These are phyloP conservation scores for Enteromius afrohamiltoni DNA, from an alignment of 2,797 vertebrate species.

Conservation along the genomic window DNA sequence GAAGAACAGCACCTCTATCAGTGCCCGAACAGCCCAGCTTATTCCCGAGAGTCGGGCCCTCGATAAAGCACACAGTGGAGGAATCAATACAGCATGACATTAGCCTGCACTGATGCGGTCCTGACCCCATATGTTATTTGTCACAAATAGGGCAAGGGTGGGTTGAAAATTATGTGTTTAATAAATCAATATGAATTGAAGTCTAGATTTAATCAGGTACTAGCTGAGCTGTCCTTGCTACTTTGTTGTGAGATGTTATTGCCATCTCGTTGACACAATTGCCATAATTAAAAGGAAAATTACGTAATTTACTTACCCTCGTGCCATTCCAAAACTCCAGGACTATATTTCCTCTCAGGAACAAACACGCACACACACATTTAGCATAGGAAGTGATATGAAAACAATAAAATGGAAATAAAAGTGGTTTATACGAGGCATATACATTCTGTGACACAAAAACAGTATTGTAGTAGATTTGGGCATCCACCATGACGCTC, in stretches of 20 bases:
- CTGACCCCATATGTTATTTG: conserved; percentile 52
- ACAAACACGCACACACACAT: background rate
- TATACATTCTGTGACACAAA: background rate
- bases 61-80: conserved; percentile 34
- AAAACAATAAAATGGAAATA: background rate
- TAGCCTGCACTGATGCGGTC: conserved; percentile 50
- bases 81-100: conserved; percentile 62
- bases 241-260: conserved; percentile 15
- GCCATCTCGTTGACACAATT: background rate
- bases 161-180: background rate
- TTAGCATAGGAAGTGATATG: background rate
- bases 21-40: conserved; percentile 38
- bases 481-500: background rate
- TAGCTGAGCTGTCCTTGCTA: conserved; percentile 5
- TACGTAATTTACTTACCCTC: background rate
- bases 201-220: conserved; percentile 6
- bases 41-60: conserved; percentile 53
- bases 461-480: background rate
- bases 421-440: background rate
- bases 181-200: conserved; percentile 37
- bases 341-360: background rate
- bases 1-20: conserved; percentile 63
- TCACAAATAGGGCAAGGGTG: conserved; percentile 13
- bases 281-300: background rate
- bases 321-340: background rate